A percentile compares a stretch with the other conserved stretches of the same genome.
Evolutionary conservation across 2,113 vertebrate species (phyloP).

Genomic region (Xyrauchen texanus): DNA sequence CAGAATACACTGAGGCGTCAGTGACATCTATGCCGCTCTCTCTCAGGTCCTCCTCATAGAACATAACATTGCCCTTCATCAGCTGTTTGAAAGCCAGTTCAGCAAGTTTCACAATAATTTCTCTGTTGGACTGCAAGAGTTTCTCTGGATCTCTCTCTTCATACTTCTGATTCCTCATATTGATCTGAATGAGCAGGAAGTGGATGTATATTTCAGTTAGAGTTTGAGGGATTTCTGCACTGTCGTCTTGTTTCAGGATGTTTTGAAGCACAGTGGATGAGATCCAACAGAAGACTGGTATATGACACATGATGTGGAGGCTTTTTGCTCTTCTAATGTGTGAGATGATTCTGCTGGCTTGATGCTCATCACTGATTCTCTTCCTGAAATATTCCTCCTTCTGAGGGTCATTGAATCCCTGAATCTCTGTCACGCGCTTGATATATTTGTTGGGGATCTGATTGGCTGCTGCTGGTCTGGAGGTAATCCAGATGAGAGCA

Average conservation of each 20-base stretch:
- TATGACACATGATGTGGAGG: background rate
- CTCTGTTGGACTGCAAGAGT: background rate
- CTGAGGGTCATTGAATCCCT: background rate
- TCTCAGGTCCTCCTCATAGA: too few relatives aligned
- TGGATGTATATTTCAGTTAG: background rate
- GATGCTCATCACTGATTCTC: background rate
- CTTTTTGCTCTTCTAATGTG: background rate
- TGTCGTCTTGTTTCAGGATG: background rate
- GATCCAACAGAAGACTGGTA: background rate
- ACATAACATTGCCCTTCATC: background rate
- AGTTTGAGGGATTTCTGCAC: background rate
- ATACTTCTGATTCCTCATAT: background rate
- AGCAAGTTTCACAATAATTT: background rate
- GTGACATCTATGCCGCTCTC: too few relatives aligned
- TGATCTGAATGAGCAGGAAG: background rate
- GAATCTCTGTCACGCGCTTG: background rate
- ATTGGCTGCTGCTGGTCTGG: conserved; percentile 2
- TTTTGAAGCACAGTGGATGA: conserved; percentile 3
- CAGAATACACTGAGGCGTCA: too few relatives aligned
- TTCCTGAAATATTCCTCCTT: conserved; percentile 6
- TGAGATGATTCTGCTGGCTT: background rate
- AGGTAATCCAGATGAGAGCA: background rate
- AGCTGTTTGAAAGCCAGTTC: conserved; percentile 16
- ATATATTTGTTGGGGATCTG: background rate
- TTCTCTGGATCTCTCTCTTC: background rate